phyloP scores from a whole-genome alignment of 2,888 invertebrate species.

The Cheilosia pagana region DNA sequence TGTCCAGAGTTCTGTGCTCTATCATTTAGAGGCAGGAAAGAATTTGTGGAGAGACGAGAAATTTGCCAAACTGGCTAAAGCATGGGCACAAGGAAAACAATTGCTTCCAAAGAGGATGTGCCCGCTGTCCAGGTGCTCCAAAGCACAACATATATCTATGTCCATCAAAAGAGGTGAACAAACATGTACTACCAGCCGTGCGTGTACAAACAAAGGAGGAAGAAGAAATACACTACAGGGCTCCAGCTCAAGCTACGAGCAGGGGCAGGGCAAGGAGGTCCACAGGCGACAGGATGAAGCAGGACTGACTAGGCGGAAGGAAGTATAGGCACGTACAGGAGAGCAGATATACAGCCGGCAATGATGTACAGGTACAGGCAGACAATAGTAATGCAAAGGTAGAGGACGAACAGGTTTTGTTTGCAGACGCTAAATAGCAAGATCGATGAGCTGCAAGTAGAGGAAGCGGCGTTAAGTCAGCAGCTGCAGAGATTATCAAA shows the following conservation, averaged over 20 bases:
- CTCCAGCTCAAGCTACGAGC: neutral
- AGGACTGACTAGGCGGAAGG: too few species aligned
- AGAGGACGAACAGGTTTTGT: neutral
- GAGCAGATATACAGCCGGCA: too few species aligned
- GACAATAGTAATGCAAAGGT: neutral
- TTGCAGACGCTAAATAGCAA: neutral
- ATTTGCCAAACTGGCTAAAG: slow-evolving; percentile 1
- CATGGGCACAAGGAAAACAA: neutral
- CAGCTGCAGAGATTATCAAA: neutral
- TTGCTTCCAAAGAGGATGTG: neutral
- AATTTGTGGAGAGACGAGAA: neutral
- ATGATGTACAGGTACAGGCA: neutral
- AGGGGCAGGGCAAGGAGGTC: too few species aligned
- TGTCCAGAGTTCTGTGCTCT: neutral
- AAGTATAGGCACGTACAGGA: too few species aligned
- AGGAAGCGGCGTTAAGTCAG: neutral
- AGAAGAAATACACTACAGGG: neutral
- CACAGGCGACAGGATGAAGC: too few species aligned
- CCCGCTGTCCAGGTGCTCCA: neutral
- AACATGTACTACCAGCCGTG: neutral
- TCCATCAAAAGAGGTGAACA: neutral
- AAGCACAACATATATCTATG: neutral
- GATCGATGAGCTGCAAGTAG: neutral
- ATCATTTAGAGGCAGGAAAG: neutral
- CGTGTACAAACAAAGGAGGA: neutral